Conservation (phyloP, 1,140 invertebrate species). For the Olivierus martensii region DNA sequence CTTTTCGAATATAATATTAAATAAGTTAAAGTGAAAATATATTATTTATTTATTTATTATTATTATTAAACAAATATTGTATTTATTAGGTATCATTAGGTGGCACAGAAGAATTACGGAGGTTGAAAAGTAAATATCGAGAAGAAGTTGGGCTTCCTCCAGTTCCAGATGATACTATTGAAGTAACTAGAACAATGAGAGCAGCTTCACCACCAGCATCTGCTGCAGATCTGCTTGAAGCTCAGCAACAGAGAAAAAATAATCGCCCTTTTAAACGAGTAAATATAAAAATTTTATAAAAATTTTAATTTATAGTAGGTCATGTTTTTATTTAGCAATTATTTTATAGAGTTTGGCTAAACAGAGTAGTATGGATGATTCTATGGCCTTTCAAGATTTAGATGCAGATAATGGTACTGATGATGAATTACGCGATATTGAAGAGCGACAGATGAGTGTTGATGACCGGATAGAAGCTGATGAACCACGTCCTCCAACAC, state of each 20-base stretch:
- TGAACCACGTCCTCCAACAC: slow-evolving; percentile 14
- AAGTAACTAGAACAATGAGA: slow-evolving; percentile 81
- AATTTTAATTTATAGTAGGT: too few relatives aligned
- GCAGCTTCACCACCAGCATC: slow-evolving; percentile 88
- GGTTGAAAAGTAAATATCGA: slow-evolving; percentile 57
- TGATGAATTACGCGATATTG: slow-evolving; percentile 23
- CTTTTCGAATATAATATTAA: too few relatives aligned
- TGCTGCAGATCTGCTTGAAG: slow-evolving; percentile 79
- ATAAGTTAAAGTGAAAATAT: not conserved
- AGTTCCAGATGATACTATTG: slow-evolving; percentile 79
- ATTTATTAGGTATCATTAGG: slow-evolving; percentile 55
- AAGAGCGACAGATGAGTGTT: slow-evolving; percentile 15
- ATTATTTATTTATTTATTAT: not conserved
- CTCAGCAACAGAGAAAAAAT: slow-evolving; percentile 58
- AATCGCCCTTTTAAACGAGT: slow-evolving; percentile 45
- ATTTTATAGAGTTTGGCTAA: slow-evolving; percentile 60
- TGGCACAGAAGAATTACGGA: slow-evolving; percentile 63
- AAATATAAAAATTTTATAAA: slow-evolving; percentile 23
- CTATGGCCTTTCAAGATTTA: slow-evolving; percentile 47
- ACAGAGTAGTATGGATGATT: slow-evolving; percentile 83
- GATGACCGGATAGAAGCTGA: slow-evolving; percentile 9
- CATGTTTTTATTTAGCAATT: too few relatives aligned
- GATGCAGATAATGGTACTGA: slow-evolving; percentile 27
- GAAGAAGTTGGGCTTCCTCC: slow-evolving; percentile 52
- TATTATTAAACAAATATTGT: not conserved